phyloP scores from a whole-genome alignment of 2,113 vertebrate genomes.

The Oophaga pumilio region DNA sequence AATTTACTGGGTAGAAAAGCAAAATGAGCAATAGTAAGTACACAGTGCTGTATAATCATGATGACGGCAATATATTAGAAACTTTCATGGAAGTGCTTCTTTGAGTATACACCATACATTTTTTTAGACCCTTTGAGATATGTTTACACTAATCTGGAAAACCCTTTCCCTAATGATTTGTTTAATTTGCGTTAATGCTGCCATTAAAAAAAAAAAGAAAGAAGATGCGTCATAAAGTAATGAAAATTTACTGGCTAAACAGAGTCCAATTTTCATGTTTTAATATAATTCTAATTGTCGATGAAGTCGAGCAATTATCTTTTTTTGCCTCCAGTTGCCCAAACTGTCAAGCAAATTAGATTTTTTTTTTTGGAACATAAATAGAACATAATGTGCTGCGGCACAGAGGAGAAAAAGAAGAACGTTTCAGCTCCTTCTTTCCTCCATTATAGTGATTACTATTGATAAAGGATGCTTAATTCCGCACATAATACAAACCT shows the following conservation, averaged over 20 bases:
- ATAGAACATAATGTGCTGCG: constrained; percentile 39
- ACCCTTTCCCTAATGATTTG: background rate
- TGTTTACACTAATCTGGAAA: background rate
- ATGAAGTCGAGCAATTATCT: constrained; percentile 32
- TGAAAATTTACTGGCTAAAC: constrained; percentile 12
- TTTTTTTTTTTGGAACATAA: constrained; percentile 7
- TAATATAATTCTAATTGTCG: constrained; percentile 51
- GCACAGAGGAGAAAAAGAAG: background rate
- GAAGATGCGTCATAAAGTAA: background rate
- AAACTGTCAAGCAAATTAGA: constrained; percentile 39
- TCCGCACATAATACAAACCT: constrained; percentile 16
- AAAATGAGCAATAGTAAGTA: too few species aligned
- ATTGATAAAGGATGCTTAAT: constrained; percentile 28
- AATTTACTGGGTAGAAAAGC: too few species aligned
- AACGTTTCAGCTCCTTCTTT: background rate
- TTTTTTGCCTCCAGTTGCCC: constrained; percentile 46
- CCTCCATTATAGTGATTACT: constrained; percentile 6
- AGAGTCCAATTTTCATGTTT: background rate
- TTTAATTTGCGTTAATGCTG: background rate
- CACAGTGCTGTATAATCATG: too few species aligned
- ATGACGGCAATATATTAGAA: too few species aligned
- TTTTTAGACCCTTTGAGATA: too few species aligned
- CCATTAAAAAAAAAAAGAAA: background rate
- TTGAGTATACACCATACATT: too few species aligned
- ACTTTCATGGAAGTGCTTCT: too few species aligned